A percentile compares a stretch with the other conserved stretches of the same genome.
Evolutionary conservation across 2,888 invertebrate genomes (phyloP).

Genomic region (Hypercompe scribonia): DNA sequence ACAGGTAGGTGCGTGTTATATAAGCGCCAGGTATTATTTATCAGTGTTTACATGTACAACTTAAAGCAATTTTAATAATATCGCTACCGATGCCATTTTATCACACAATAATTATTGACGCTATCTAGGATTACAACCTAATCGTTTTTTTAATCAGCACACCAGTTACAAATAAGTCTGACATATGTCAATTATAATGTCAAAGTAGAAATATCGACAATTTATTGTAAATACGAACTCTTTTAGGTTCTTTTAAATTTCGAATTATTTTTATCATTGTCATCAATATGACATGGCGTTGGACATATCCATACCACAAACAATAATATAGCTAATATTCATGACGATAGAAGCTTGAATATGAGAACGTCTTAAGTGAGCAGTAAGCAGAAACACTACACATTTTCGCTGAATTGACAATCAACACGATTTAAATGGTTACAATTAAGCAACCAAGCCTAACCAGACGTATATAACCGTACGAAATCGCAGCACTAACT

Average conservation of each 20-base stretch:
- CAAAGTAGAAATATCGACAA: slow-evolving; percentile 21
- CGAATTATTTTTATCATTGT: slow-evolving; percentile 1
- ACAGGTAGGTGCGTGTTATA: background rate
- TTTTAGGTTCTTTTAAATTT: background rate
- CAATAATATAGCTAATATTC: background rate
- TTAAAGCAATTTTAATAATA: slow-evolving; percentile 18
- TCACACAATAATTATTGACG: slow-evolving; percentile 36
- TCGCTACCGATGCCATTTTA: slow-evolving; percentile 30
- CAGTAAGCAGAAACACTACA: slow-evolving; percentile 39
- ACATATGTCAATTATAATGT: slow-evolving; percentile 50
- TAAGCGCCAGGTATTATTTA: slow-evolving; percentile 18
- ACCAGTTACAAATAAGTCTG: slow-evolving; percentile 28
- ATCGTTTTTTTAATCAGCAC: slow-evolving; percentile 36
- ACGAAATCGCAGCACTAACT: slow-evolving; percentile 56
- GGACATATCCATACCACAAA: background rate
- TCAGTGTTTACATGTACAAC: slow-evolving; percentile 16
- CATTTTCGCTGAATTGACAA: slow-evolving; percentile 51
- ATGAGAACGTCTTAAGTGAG: background rate
- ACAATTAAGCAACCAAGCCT: slow-evolving; percentile 50
- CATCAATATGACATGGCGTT: background rate
- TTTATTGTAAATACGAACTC: background rate
- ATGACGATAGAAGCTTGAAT: background rate
- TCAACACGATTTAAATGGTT: slow-evolving; percentile 50
- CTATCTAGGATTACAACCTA: slow-evolving; percentile 39
- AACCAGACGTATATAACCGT: slow-evolving; percentile 51